Conservation (phyloP, 2,888 invertebrate species). For the Cheilosia variabilis region DNA sequence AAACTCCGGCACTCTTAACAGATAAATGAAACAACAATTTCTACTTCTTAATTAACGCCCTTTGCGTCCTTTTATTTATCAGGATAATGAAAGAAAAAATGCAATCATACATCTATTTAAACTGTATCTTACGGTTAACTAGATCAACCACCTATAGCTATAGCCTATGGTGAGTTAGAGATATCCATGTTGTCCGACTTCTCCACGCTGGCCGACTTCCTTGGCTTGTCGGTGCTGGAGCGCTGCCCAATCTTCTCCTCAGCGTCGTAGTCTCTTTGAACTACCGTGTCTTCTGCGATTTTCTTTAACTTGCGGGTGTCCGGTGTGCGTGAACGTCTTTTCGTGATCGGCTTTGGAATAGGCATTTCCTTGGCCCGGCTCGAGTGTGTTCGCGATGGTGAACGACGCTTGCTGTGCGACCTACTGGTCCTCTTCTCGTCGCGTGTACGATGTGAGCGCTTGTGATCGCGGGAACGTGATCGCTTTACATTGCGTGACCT, state of each 20-base stretch:
- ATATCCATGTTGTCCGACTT: conserved; percentile 91
- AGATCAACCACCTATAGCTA: neutral
- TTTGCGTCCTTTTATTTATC: neutral
- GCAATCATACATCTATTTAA: conserved; percentile 28
- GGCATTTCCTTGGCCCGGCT: conserved; percentile 82
- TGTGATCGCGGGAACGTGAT: conserved; percentile 84
- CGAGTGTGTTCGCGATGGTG: conserved; percentile 86
- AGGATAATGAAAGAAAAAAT: conserved; percentile 20
- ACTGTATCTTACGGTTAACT: conserved; percentile 54
- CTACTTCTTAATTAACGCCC: neutral
- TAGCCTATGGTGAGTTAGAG: conserved; percentile 89
- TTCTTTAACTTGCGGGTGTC: conserved; percentile 82
- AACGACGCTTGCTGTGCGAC: conserved; percentile 82
- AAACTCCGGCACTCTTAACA: neutral
- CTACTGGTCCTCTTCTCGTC: conserved; percentile 75
- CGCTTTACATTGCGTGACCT: conserved; percentile 78
- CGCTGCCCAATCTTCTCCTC: conserved; percentile 80
- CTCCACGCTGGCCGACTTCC: conserved; percentile 84
- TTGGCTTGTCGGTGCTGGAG: conserved; percentile 85
- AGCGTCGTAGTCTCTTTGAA: conserved; percentile 81
- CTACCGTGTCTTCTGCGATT: conserved; percentile 80
- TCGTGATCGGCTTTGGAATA: conserved; percentile 79
- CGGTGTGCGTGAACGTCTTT: conserved; percentile 81
- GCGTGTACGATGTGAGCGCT: conserved; percentile 78
- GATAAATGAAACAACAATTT: conserved; percentile 14